Conservation (phyloP, 2,797 vertebrate species). For the Orientallactaga sibirica region DNA sequence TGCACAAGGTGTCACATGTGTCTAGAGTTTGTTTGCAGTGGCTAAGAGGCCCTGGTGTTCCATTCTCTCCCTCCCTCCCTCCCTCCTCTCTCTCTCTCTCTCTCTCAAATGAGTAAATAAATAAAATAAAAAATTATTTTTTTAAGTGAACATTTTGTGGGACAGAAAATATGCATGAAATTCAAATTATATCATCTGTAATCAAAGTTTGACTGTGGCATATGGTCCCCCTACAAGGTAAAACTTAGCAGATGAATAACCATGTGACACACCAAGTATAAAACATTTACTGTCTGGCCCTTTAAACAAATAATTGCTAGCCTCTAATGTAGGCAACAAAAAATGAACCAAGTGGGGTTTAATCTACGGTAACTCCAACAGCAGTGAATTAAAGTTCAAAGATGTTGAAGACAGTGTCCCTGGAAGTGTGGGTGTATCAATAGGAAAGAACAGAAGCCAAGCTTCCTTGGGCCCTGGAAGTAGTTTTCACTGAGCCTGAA, state of each 20-base stretch:
- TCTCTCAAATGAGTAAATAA: no score
- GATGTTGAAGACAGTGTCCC: not conserved
- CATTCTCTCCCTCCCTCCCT: no score
- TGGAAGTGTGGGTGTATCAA: not conserved
- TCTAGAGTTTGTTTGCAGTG: no score
- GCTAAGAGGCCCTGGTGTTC: no score
- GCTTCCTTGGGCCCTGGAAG: conserved; percentile 11
- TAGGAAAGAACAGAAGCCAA: not conserved
- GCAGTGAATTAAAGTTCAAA: not conserved
- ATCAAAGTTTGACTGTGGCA: conserved; percentile 9
- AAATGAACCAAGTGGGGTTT: not conserved
- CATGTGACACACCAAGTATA: not conserved
- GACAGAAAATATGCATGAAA: conserved; percentile 15
- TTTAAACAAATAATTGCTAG: conserved; percentile 40
- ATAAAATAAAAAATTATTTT: no score
- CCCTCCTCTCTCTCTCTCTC: no score
- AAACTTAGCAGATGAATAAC: conserved; percentile 7
- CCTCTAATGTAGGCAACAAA: not conserved
- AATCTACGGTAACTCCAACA: conserved; percentile 25
- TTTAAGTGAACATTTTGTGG: conserved; percentile 23
- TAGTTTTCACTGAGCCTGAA: conserved; percentile 10
- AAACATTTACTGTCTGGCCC: conserved; percentile 6
- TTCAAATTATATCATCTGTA: conserved; percentile 20
- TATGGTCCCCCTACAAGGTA: conserved; percentile 29
- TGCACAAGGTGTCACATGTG: no score